Evolutionary conservation across 1,140 invertebrate genomes (phyloP), one percentile per base, ranked within the genome.

Genomic region (Bombus sibiricus): DNA sequence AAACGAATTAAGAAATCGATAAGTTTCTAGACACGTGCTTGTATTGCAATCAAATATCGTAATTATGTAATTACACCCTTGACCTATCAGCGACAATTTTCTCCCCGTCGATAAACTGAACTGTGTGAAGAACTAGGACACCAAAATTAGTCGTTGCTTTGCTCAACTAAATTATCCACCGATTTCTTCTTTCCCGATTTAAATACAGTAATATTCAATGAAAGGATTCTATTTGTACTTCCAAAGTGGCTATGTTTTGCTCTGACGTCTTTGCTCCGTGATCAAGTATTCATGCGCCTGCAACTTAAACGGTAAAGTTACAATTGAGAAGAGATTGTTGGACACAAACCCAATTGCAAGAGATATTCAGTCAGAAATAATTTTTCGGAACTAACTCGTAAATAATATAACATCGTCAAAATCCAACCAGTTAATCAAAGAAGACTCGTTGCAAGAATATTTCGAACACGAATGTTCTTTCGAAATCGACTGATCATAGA

Each of bases 231-330:
- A 73, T 73, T 73, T 64, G 13, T 73, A 22, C 25, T 41, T 47
- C 3, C 22, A 43, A 73, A 74, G 47, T 43, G n/a, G 25, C n/a
- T 66, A 28, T 64, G 41, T 28, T 64, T 57, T 28, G 10, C 37
- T 64, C 39, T 74, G 80, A 64, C 80, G 57, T 59, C 57, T 37
- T 32, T 41, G 62, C n/a, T 47, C 28, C 3, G n/a, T 57, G 25
- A 64, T 82, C 25, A 66, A 82, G 37, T 62, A 82, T 82, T 82
- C 71, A 82, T 64, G 57, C 22, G 39, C 32, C 34, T 41, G 64
- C 13, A 28, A 64, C 39, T 74, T 43, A n/a, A 43, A 47, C 28
- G 71, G 15, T 47, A 4, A 9, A 18, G n/a, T n/a, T 59, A 43
- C n/a, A 47, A 74, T 43, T 62, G 80, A 5, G 1, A 15, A 10